Conservation (phyloP, 2,888 invertebrate species). For the Mylabris sibirica region DNA sequence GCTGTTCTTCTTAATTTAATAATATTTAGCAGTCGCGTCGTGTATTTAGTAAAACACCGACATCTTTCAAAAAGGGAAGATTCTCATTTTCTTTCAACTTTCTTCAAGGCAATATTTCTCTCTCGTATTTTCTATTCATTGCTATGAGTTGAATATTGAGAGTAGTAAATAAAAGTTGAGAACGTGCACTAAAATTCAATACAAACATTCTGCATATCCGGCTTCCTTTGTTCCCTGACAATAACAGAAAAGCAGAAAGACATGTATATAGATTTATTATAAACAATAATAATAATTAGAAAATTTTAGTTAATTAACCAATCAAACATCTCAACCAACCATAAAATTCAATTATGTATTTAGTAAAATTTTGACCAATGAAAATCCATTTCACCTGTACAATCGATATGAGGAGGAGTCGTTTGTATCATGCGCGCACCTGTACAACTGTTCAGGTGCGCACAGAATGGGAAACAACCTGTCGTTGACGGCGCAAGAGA, state of each 20-base stretch:
- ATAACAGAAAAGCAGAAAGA: not conserved
- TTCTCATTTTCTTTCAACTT: slow-evolving; percentile 50
- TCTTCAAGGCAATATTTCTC: slow-evolving; percentile 54
- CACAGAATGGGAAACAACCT: slow-evolving; percentile 18
- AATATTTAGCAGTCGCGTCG: slow-evolving; percentile 57
- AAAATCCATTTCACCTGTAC: slow-evolving; percentile 55
- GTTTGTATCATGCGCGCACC: slow-evolving; percentile 50
- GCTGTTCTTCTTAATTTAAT: slow-evolving; percentile 59
- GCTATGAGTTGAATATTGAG: slow-evolving; percentile 37
- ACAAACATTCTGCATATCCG: slow-evolving; percentile 30
- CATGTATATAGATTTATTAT: not conserved
- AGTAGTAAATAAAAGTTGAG: slow-evolving; percentile 50
- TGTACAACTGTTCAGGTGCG: slow-evolving; percentile 18
- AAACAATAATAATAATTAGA: not conserved
- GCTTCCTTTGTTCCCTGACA: not conserved
- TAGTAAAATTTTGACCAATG: slow-evolving; percentile 50
- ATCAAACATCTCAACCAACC: not conserved
- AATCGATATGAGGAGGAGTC: slow-evolving; percentile 59
- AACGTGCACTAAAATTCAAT: slow-evolving; percentile 45
- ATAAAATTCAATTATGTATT: slow-evolving; percentile 38
- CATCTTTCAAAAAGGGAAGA: slow-evolving; percentile 46
- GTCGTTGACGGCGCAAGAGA: slow-evolving; percentile 12
- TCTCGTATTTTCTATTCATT: slow-evolving; percentile 25
- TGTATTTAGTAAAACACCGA: slow-evolving; percentile 55
- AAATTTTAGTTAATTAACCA: not conserved